Base-by-base conservation (phyloP, 30 jellyfish, hydroid and myxozoan species). In the Morbakka virulenta region DNA sequence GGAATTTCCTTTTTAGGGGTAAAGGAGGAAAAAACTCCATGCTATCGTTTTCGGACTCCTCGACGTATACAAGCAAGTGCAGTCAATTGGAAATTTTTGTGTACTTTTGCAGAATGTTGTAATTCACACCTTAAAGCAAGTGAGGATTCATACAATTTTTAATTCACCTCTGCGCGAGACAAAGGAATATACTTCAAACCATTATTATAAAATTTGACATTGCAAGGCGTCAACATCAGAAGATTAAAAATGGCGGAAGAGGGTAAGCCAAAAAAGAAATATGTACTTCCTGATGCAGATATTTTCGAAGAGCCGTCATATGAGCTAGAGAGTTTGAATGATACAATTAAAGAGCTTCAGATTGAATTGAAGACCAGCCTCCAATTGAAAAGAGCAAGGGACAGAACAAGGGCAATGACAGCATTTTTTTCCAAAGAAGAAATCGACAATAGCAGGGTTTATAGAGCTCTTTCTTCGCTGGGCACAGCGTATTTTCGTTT, bases 401-500 rank as follows among this genome's bases (percentile, higher is more conserved):
- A 79, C 35, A 57, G 34, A 57, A 24, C 6, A 9, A 24, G 32
- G 25, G 71, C 71, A 57, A 14, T 24, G 26, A 14, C 71, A 9
- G 11, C 71, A 6, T 24, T 57, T 26, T 57, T 4, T 57, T 21
- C 12, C 21, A 20, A 11, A 57, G 71, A 14, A 20, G 25, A 6
- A 4, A 26, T 20, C 21, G 25, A 57, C 25, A 14, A 24, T 21
- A 13, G 25, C 9, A 71, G 63, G 63, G 50, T 83, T 0, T 74
- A 64, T 50, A 78, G 71, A 32, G 21, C 80, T 11, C 72, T 76
- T 35, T 74, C 78, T 47, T 91, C 77, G 27, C 65, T 86, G 25
- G 92, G 94, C 17, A 83, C 94, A 11, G 99, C 99, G 0, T 92
- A 73, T 62, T 86, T 67, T 79, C 87, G 99, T 14, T 48, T 92